Base-by-base conservation (phyloP, 2,113 vertebrate genomes). In the Brachyhypopomus occidentalis region DNA sequence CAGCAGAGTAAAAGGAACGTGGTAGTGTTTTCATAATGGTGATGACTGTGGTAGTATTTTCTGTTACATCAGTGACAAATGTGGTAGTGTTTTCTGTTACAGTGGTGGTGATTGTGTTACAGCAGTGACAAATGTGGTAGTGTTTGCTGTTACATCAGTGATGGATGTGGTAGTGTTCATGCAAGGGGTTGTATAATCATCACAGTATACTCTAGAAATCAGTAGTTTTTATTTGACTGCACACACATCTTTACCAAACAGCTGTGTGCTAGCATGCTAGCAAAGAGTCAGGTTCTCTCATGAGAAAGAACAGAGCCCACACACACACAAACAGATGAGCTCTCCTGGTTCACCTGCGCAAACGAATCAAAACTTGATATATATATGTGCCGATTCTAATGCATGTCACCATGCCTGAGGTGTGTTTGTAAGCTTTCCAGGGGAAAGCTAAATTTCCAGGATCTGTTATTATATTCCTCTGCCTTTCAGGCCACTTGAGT, bases 261-360 rank as follows among this genome's bases (percentile, higher is more conserved):
- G 69, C 36, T 83, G 23, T 78, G 27, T 12, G 45, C 12, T 14
- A 52, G 45, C 45, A 52, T 75, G 23, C 48, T 60, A 16, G 52
- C 36, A 71, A 38, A 82, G 77, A 64, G 72, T 84, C 86, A 88
- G 85, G 78, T 87, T 87, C 85, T 27, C 78, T 36, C 84, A 82
- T 76, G 79, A 80, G 71, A 82, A 34, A 55, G 76, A 45, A 80
- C 71, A 8, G 12, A 8, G 1, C 41, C 12, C 8, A 30, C 30
- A 2, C 38, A 52, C n/a, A 83, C 59, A 87, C 83, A 84, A 16
- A 74, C 0, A 66, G 63, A 41, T 59, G 17, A 45, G 30, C 60
- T 48, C 8, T 58, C 19, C 25, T 58, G 69, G 66, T 22, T 48
- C 14, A 19, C 14, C 4, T 60, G 64, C 17, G 58, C 23, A 63